Base-by-base conservation (phyloP, 1,140 invertebrate genomes). In the Drosophila kohkoa region DNA sequence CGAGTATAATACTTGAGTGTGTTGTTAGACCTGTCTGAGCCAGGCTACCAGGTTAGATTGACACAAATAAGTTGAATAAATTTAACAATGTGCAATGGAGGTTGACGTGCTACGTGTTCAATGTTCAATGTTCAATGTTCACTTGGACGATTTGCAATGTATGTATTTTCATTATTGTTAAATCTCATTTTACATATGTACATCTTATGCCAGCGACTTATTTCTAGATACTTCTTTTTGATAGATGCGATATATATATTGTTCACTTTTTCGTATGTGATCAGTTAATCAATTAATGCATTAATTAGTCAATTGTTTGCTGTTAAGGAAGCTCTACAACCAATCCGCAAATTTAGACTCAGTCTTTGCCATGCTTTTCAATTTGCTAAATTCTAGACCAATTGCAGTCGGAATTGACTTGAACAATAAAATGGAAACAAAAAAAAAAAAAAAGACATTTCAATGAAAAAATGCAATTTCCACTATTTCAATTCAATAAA, bases 291-390 rank as follows among this genome's bases (percentile, higher is more conserved):
- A 30, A 52, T 52, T 13, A 13, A 30, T 32, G 30, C 46, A 20
- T 48, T 20, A 48, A n/a, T 55, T 38, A 20, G 41, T 32, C 11
- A 46, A 38, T 43, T 58, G 10, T 43, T 45, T 41, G 38, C 11
- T 15, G 48, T 55, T 48, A 45, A 52, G n/a, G n/a, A 52, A 30
- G 41, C 55, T 25, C 20, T 69, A 60, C 57, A 60, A 52, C 46
- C 35, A 60, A 54, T 64, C 52, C 48, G 10, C 59, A 55, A 57
- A 75, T 51, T 69, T 69, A 69, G 72, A 75, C 58, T 70, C 72
- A 75, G 72, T 75, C 66, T 70, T 74, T 63, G n/a, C 58, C 16
- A 38, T 69, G 41, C 8, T 63, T 41, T 57, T 62, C 7, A 55
- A 55, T 62, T 54, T 63, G 67, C 46, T 45, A 58, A 64, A 45